These are phyloP conservation scores for Chionomys nivalis DNA, from an alignment of 2,113 vertebrate genomes.

Conservation along the genomic window DNA sequence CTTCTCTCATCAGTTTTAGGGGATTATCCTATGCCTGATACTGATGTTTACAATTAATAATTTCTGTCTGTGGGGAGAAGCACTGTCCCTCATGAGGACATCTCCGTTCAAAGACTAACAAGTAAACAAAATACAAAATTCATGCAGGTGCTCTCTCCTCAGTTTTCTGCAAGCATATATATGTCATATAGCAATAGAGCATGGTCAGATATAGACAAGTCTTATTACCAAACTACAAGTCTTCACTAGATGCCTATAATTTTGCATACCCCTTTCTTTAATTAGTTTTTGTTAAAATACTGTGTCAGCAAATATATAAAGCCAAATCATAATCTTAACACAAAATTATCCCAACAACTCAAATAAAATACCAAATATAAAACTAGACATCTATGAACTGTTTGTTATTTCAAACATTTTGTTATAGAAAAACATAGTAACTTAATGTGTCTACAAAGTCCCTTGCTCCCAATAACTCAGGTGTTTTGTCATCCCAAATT, in stretches of 20 bases:
- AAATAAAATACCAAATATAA: too few species aligned
- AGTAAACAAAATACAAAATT: too few species aligned
- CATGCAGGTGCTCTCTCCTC: not conserved
- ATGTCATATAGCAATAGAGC: not conserved
- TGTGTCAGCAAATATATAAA: not conserved
- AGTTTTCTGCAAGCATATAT: not conserved
- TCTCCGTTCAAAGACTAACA: not conserved
- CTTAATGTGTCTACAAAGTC: too few species aligned
- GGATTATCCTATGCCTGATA: rapidly evolving
- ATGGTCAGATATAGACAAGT: not conserved
- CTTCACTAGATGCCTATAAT: not conserved
- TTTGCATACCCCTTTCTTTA: not conserved
- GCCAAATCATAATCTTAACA: not conserved
- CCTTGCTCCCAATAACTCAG: too few species aligned
- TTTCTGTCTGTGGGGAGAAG: not conserved
- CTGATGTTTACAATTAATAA: not conserved
- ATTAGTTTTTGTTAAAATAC: not conserved
- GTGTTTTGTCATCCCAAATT: too few species aligned
- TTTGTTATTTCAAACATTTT: too few species aligned
- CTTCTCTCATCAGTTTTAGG: rapidly evolving
- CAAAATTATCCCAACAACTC: too few species aligned
- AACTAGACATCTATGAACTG: too few species aligned
- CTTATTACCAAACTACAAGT: not conserved
- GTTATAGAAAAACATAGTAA: too few species aligned
- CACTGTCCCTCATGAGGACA: rapidly evolving